phyloP scores from a whole-genome alignment of 2,113 vertebrate species.

The Phodopus roborovskii region DNA sequence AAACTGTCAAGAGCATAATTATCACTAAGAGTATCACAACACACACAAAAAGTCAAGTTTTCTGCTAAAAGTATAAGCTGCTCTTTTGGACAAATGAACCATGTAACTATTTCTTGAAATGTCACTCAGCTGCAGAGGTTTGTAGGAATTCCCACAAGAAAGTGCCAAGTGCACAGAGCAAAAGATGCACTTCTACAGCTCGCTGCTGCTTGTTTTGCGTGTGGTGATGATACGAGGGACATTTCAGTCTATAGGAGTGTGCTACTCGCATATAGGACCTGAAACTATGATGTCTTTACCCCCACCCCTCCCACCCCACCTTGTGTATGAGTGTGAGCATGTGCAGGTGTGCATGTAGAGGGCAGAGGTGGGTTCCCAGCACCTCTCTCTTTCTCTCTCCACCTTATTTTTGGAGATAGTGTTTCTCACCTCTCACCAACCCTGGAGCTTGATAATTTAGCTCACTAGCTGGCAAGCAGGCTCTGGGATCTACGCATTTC shows the following conservation, averaged over 20 bases:
- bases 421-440: not conserved
- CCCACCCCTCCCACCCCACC: no score
- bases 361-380: no score
- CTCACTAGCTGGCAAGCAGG: not conserved
- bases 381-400: not conserved
- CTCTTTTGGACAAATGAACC: not conserved
- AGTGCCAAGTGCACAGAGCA: not conserved
- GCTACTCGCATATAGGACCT: not conserved
- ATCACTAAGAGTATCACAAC: not conserved
- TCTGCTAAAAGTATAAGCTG: not conserved
- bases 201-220: no score
- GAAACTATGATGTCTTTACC: not conserved
- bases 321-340: not conserved
- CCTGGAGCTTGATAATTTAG: not conserved
- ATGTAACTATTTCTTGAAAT: not conserved
- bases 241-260: not conserved
- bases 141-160: not conserved
- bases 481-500: not conserved
- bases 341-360: not conserved
- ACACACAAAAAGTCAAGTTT: not conserved
- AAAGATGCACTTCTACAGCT: fast-evolving
- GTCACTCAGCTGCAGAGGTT: not conserved
- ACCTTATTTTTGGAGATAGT: not conserved
- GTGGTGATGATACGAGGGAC: no score
- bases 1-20: not conserved